phyloP scores from a whole-genome alignment of 2,888 invertebrate species.

The Limnephilus rhombicus region DNA sequence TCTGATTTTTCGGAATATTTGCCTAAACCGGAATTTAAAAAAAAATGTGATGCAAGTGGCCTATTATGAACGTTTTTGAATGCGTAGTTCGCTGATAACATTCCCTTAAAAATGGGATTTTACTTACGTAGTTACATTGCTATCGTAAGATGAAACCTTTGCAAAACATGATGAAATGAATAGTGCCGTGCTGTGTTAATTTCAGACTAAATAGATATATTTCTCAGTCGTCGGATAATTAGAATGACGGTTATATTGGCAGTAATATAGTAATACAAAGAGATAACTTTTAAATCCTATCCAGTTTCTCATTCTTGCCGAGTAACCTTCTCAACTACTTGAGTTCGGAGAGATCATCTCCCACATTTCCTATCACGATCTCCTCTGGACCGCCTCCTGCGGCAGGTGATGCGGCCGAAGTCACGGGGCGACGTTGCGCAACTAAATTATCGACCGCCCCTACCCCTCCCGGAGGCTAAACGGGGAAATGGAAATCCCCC shows the following conservation, averaged over 20 bases:
- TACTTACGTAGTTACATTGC: not conserved
- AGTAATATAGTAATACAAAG: not conserved
- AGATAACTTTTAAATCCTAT: not conserved
- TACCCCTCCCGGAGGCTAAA: not conserved
- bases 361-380: not conserved
- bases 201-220: no score
- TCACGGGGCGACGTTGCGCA: slow-evolving; percentile 34
- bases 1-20: no score
- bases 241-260: no score
- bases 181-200: not conserved
- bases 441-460: slow-evolving; percentile 27
- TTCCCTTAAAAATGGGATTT: not conserved
- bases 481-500: not conserved
- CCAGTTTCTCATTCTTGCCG: not conserved
- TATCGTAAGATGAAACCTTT: not conserved
- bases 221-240: no score
- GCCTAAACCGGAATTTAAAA: no score
- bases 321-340: not conserved
- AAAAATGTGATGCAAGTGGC: no score
- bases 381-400: slow-evolving; percentile 19
- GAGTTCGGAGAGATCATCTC: not conserved
- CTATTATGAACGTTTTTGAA: not conserved
- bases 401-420: slow-evolving; percentile 36
- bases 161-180: not conserved
- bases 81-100: no score